Evolutionary conservation across 2,888 invertebrate genomes (phyloP).

Genomic region (Hanleya hanleyi): DNA sequence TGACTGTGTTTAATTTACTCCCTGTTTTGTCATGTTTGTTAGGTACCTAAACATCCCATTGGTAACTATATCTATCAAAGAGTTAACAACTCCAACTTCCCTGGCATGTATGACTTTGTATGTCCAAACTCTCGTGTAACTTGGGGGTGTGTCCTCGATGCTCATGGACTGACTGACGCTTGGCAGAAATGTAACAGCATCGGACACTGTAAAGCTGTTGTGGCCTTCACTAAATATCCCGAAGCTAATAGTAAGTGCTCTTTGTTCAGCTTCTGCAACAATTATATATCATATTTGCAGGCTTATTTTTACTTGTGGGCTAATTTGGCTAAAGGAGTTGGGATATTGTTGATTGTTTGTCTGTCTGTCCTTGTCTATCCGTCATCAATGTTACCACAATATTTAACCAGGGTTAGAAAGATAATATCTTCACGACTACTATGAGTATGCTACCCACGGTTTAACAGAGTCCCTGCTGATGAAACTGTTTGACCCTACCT

Average conservation of each 20-base stretch:
- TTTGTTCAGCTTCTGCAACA: not conserved
- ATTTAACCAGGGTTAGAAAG: too few species aligned
- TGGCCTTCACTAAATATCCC: conserved; percentile 55
- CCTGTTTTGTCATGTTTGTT: too few species aligned
- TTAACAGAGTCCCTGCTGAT: too few species aligned
- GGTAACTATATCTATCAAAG: conserved; percentile 41
- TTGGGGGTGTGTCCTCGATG: conserved; percentile 64
- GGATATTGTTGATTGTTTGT: too few species aligned
- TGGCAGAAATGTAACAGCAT: conserved; percentile 50
- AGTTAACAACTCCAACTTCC: conserved; percentile 46
- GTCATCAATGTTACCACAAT: too few species aligned
- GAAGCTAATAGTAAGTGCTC: conserved; percentile 52
- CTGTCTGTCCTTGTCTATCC: too few species aligned
- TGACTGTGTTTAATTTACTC: too few species aligned
- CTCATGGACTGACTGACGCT: conserved; percentile 49
- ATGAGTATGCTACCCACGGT: too few species aligned
- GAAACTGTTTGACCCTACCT: too few species aligned
- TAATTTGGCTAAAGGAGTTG: not conserved
- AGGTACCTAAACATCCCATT: too few species aligned
- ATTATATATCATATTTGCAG: not conserved
- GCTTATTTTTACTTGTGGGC: not conserved
- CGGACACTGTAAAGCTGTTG: conserved; percentile 52
- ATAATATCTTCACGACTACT: too few species aligned
- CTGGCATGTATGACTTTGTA: conserved; percentile 57
- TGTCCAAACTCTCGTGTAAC: conserved; percentile 56